Percentiles rank a stretch among this genome's conserved stretches.
phyloP scores from a whole-genome alignment of 2,888 invertebrate genomes.

The Lamellibrachia satsuma region DNA sequence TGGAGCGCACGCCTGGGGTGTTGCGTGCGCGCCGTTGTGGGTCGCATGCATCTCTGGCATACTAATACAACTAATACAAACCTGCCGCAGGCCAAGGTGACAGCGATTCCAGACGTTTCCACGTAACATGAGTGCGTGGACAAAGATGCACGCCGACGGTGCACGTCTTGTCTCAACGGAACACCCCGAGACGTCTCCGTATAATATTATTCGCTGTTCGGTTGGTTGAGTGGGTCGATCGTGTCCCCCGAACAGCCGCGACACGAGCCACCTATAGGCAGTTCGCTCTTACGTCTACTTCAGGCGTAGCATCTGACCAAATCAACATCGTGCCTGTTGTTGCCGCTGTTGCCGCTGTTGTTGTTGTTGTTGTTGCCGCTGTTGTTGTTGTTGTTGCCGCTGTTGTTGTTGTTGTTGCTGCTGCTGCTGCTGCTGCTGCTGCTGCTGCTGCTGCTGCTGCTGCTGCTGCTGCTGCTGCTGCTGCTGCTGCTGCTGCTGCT shows the following conservation, averaged over 20 bases:
- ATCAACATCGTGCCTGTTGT: neutral
- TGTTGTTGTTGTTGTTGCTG: neutral
- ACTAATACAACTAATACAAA: neutral
- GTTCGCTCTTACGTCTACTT: neutral
- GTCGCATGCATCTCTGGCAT: neutral
- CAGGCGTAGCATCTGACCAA: neutral
- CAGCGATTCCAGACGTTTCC: neutral
- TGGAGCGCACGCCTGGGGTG: neutral
- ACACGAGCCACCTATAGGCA: neutral
- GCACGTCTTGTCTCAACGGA: neutral
- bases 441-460: neutral
- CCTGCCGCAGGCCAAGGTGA: neutral
- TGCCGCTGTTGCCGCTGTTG: neutral
- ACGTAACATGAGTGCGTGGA: neutral
- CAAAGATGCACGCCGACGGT: neutral
- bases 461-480: neutral
- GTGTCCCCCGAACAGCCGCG: neutral
- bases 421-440: no score
- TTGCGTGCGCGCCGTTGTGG: neutral
- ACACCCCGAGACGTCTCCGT: neutral
- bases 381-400: neutral
- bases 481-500: neutral
- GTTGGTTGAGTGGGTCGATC: neutral
- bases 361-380: neutral
- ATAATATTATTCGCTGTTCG: neutral